Evolutionary conservation across 2,888 invertebrate species (phyloP), one percentile per base, ranked within the genome.

Genomic region (Vesta saturnalis): DNA sequence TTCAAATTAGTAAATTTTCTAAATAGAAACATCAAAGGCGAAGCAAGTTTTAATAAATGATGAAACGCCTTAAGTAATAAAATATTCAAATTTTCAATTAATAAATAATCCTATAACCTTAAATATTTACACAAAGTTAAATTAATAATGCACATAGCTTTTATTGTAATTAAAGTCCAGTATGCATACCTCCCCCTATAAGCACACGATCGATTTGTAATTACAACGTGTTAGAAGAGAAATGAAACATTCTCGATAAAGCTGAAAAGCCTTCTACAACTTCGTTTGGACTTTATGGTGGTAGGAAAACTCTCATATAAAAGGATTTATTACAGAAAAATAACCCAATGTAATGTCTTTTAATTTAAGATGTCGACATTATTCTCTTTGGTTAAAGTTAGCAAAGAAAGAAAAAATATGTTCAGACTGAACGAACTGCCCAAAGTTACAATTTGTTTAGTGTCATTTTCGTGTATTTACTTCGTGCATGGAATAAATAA

Each of bases 361-460:
- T 81, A 82, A 82, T 82, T 82, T 79, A 80, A 79, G 79, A 78
- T 77, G 80, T 80, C 80, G 75, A 76, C 79, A 77, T 79, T 78
- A 77, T 76, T 79, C 77, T 78, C 78, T 74, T 71, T 67, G 72
- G 67, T 64, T 73, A 76, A 77, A 76, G 71, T 76, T 74, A 75
- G 74, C 64, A 73, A 69, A 62, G 62, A 66, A 70, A 66, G n/a
- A 65, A 68, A 73, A 73, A 74, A 70, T 60, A 64, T 60, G 60
- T 60, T 55, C 57, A 12, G 18, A n/a, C 43, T 18, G 62, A 46
- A 23, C 43, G 55, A 62, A n/a, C n/a, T n/a, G n/a, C n/a, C n/a
- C n/a, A n/a, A n/a, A n/a, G n/a, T n/a, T n/a, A n/a, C n/a, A n/a
- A n/a, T n/a, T n/a, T n/a, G n/a, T n/a, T n/a, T n/a, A n/a, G n/a